Evolutionary conservation across 2,888 invertebrate genomes (phyloP).

Genomic region (Eurytoma adleriae): DNA sequence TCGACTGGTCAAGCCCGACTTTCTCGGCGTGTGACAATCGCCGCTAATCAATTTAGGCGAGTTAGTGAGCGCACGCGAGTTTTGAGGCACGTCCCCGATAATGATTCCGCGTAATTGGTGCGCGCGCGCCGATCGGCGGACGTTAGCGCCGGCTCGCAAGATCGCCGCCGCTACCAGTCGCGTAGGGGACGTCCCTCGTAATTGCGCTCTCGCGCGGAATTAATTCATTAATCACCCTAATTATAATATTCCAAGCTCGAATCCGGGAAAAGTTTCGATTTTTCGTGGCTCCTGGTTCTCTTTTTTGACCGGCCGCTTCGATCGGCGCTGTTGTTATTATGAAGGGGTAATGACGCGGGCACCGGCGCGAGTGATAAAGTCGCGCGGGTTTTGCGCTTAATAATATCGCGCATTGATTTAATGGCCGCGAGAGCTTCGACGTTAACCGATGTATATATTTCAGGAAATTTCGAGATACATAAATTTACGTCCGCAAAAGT

Average conservation of each 20-base stretch:
- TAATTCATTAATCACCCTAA: slow-evolving; percentile 46
- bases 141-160: neutral
- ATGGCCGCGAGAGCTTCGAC: slow-evolving; percentile 20
- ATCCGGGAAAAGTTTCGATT: neutral
- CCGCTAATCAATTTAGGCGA: slow-evolving; percentile 35
- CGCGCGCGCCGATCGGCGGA: slow-evolving; percentile 8
- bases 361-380: neutral
- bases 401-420: slow-evolving; percentile 4
- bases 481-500: neutral
- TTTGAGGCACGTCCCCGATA: slow-evolving; percentile 2
- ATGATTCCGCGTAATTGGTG: slow-evolving; percentile 46
- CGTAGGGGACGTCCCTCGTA: slow-evolving; percentile 27
- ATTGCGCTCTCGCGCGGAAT: slow-evolving; percentile 41
- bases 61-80: neutral
- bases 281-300: neutral
- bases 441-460: slow-evolving; percentile 10
- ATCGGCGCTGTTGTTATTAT: neutral
- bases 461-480: slow-evolving; percentile 28
- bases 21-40: neutral
- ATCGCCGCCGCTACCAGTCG: slow-evolving; percentile 4
- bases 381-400: neutral
- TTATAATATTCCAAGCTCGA: slow-evolving; percentile 23
- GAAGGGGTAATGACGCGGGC: no score
- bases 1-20: neutral
- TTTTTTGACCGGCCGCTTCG: no score